Base-by-base conservation (phyloP, 2,888 invertebrate genomes). In the Cataglyphis livida region DNA sequence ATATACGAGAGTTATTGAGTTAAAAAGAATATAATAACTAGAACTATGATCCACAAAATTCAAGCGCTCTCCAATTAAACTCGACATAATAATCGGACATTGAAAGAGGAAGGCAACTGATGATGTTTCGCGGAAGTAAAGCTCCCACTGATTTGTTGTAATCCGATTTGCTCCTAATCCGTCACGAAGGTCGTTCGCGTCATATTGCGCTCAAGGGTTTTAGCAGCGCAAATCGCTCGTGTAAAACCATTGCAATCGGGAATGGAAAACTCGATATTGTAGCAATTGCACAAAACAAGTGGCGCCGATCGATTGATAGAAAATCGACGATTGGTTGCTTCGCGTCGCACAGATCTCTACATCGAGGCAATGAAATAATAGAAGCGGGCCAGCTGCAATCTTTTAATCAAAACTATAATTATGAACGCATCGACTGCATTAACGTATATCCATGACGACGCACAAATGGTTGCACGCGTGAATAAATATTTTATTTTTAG, bases 81-180 rank as follows among this genome's bases (percentile, higher is more conserved):
- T 18, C 41, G 25, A 79, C 71, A 71, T 59, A 59, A 70, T 79
- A 70, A 79, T 59, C 78, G 71, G 57, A 5, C 59, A 21, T 15
- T 64, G 32, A 15, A 44, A 59, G 70, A 79, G 78, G 32, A 44
- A 44, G 44, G 71, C 71, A 79, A 79, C 70, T 71, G 78, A 79
- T 44, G 57, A 71, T 79, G 78, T 79, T 79, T 79, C 78, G 78
- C 59, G 44, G 78, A 79, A 59, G 59, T 79, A 79, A 79, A 79
- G 78, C 78, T 70, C 59, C 78, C 78, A 18, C 78, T 79, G 78
- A 79, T 79, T 79, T 79, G 78, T 79, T 71, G 78, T 79, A 79
- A 79, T 79, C 71, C 78, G 78, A 79, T 79, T 79, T 79, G 18
- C 59, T 70, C 44, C 78, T 79, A 79, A 79, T 79, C 78, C 78